Evolutionary conservation across 2,113 vertebrate species (phyloP).

Genomic region (Coracopsis vasa): DNA sequence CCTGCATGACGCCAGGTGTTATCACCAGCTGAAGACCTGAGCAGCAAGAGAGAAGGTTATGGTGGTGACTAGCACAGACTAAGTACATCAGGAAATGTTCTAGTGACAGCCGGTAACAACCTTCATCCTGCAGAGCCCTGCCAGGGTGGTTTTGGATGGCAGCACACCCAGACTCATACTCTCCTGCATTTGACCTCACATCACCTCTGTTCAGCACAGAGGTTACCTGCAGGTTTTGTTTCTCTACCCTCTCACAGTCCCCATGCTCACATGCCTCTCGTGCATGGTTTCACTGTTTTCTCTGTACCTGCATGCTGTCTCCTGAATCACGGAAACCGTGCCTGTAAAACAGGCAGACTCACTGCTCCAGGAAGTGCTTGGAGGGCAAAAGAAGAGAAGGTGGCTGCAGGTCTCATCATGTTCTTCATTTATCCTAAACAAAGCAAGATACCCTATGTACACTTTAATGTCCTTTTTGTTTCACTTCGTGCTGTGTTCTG

Average conservation of each 20-base stretch:
- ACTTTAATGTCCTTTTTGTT: not conserved
- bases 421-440: not conserved
- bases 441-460: not conserved
- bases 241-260: not conserved
- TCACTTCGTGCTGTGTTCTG: not conserved
- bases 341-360: not conserved
- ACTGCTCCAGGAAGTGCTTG: not conserved
- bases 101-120: not conserved
- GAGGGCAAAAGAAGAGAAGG: not conserved
- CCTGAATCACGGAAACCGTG: not conserved
- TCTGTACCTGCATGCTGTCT: not conserved
- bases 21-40: not conserved
- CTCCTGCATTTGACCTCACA: not conserved
- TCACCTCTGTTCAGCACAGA: not conserved
- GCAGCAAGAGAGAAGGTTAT: not conserved
- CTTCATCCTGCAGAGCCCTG: not conserved
- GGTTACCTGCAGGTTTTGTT: not conserved
- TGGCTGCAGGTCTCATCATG: not conserved
- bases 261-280: accelerated
- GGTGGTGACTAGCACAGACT: not conserved
- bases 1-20: accelerated
- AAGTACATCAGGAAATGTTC: accelerated
- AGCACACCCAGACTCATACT: not conserved
- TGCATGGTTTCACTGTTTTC: not conserved
- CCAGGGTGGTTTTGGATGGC: not conserved